Percentiles rank a stretch among this genome's conserved stretches.
These are phyloP conservation scores for Andrena flavipes DNA, from an alignment of 2,888 invertebrate species.

Conservation along the genomic window DNA sequence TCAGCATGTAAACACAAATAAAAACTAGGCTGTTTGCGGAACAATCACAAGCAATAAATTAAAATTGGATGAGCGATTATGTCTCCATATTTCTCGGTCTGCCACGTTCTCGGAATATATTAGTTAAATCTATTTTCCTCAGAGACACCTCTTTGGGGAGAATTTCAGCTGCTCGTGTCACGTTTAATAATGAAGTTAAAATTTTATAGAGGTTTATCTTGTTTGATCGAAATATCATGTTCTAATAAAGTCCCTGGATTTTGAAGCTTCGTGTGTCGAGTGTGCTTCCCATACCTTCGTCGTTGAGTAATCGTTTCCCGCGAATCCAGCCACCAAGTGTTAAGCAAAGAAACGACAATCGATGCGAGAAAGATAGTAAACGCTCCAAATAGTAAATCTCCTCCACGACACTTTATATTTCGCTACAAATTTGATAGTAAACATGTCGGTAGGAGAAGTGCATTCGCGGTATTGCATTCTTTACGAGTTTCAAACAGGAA, in stretches of 20 bases:
- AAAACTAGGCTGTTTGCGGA: neutral
- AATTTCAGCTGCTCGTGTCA: no score
- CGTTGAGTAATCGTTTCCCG: neutral
- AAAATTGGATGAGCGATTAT: neutral
- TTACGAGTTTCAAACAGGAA: conserved; percentile 31
- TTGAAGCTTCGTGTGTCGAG: neutral
- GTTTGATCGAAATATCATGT: no score
- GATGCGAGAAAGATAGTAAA: neutral
- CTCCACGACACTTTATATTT: neutral
- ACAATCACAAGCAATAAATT: neutral
- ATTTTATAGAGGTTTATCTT: no score
- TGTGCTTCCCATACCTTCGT: neutral
- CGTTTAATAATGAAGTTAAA: no score
- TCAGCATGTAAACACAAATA: no score
- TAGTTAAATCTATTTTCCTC: neutral
- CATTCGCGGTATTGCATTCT: conserved; percentile 24
- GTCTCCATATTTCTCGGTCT: neutral
- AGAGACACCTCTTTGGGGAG: no score
- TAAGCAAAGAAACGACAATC: neutral
- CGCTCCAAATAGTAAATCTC: neutral
- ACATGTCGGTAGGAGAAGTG: conserved; percentile 15
- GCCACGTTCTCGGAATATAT: neutral
- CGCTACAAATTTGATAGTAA: conserved; percentile 9
- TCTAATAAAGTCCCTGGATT: neutral
- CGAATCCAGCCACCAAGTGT: neutral